These are phyloP conservation scores for Campoplex capitator DNA, from an alignment of 2,888 invertebrate species.

Conservation along the genomic window DNA sequence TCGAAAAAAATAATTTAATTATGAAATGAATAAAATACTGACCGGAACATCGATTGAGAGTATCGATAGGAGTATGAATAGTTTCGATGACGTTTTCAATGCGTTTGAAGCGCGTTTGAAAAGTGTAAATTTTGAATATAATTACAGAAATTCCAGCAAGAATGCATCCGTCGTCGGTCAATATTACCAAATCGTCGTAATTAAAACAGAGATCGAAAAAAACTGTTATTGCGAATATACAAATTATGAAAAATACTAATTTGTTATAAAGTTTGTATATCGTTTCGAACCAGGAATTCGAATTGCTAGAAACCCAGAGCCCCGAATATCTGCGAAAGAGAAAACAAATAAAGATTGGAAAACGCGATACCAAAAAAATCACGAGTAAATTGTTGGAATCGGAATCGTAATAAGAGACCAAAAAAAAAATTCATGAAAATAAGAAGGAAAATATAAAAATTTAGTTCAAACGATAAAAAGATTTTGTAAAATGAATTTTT, in stretches of 20 bases:
- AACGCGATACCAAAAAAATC: neutral
- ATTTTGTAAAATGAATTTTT: neutral
- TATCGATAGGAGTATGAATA: conserved; percentile 63
- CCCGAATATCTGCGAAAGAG: conserved; percentile 51
- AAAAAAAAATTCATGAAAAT: too few relatives aligned
- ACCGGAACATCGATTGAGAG: conserved; percentile 73
- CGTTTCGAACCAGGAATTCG: conserved; percentile 28
- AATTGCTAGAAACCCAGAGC: conserved; percentile 45
- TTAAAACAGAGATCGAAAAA: conserved; percentile 71
- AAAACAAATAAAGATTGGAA: neutral
- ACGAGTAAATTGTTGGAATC: neutral
- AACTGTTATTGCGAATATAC: conserved; percentile 70
- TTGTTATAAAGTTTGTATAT: conserved; percentile 72
- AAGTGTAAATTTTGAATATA: conserved; percentile 74
- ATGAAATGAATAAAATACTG: conserved; percentile 47
- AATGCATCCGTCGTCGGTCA: conserved; percentile 77
- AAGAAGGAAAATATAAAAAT: neutral
- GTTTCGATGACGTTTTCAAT: conserved; percentile 67
- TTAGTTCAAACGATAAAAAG: neutral
- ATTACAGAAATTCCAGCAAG: conserved; percentile 76
- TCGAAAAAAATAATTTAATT: neutral
- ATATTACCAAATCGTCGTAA: conserved; percentile 71
- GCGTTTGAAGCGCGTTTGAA: conserved; percentile 65
- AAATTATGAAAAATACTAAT: conserved; percentile 67
- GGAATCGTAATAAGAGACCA: too few relatives aligned